Base-by-base conservation (phyloP, 1,140 invertebrate species). In the Riptortus pedestris region DNA sequence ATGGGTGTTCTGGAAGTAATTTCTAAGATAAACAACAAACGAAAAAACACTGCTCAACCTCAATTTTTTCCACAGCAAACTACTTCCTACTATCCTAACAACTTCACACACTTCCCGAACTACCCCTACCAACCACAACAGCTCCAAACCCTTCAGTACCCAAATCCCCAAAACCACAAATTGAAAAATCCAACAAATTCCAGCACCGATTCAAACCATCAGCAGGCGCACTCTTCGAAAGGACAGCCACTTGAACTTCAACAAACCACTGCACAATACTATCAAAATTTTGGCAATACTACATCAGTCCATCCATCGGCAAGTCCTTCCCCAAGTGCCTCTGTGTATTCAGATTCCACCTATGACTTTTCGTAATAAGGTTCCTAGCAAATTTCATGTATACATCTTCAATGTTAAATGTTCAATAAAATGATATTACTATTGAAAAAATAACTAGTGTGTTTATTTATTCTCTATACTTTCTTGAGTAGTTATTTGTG, bases 1-100 rank as follows among this genome's bases (percentile, higher is more conserved):
- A 61, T 61, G 60, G 60, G 31, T 58, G 55, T 58, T 58, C 27
- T 58, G 55, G 26, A 24, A 58, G 26, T 58, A 24, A 58, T 58
- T 58, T 58, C 55, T 27, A 27, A 58, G 27, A 58, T 58, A 7
- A 58, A 58, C 55, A 38, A 16, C 33, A 24, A 58, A 24, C 18
- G 26, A 4, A 22, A 58, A 58, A 58, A 58, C 26, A 28, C 55
- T 58, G 18, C 26, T 58, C 55, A 58, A 27, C 55, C 18, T 58
- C 26, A 22, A 58, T 26, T 28, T 12, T 28, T 58, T 58, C 55
- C 55, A 11, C 55, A 11, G 18, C 55, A 28, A 58, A 58, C 26
- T 24, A 18, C 26, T 24, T 28, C 55, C 55, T 58, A 28, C 55
- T 28, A 58, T 58, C 55, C 18, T 58, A 58, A 28, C 26, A 58